These are phyloP conservation scores for Rhinoptilus africanus DNA, from an alignment of 2,113 vertebrate species.

Conservation along the genomic window DNA sequence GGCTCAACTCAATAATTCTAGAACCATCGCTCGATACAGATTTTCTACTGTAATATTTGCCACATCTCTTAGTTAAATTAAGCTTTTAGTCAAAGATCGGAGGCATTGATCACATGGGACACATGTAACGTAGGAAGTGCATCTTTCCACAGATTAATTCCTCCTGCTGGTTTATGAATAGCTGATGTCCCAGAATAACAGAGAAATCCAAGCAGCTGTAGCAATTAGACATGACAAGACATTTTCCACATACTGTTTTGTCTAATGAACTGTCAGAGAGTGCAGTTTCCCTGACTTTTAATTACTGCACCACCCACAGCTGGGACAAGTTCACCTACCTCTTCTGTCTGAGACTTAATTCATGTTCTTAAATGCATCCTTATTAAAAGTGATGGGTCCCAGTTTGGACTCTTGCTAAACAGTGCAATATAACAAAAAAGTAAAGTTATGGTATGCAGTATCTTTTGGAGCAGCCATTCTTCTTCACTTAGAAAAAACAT, in stretches of 20 bases:
- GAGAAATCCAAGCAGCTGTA: conserved; percentile 13
- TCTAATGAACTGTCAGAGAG: conserved; percentile 55
- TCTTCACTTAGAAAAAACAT: not conserved
- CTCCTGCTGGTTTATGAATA: conserved; percentile 31
- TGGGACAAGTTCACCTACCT: not conserved
- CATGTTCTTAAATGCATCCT: not conserved
- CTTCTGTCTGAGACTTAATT: not conserved
- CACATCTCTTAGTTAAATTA: not conserved
- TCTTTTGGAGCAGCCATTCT: not conserved
- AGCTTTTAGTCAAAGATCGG: not conserved
- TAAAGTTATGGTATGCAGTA: not conserved
- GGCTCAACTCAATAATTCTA: not conserved
- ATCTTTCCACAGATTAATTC: not conserved
- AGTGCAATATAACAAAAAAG: not conserved
- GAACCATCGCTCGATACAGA: not conserved
- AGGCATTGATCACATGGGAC: not conserved
- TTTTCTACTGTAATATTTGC: not conserved
- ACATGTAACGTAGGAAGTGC: not conserved
- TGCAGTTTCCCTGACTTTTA: conserved; percentile 7
- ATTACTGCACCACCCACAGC: conserved; percentile 39
- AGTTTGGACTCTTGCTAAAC: not conserved
- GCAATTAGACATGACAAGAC: conserved; percentile 49
- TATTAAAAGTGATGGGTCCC: not conserved
- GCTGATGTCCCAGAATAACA: not conserved
- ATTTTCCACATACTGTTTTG: conserved; percentile 61